Evolutionary conservation across 2,888 invertebrate genomes (phyloP).

Genomic region (Troides aeacus): DNA sequence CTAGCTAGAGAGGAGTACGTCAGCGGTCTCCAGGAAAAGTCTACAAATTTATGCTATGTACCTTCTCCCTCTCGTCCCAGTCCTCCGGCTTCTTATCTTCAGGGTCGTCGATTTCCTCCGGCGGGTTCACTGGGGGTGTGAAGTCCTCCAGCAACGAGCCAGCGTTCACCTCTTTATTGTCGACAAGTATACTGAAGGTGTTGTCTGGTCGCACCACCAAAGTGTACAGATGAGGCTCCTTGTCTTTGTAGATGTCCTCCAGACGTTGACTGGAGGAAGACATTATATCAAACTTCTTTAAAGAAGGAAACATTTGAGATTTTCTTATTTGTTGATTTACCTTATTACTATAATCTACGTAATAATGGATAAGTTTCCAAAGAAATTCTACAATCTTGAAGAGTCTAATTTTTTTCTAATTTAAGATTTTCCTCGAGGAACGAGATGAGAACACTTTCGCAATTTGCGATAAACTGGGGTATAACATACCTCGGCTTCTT

Average conservation of each 20-base stretch:
- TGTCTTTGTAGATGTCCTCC: constrained; percentile 94
- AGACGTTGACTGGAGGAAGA: constrained; percentile 81
- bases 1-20: too few species aligned
- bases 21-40: too few species aligned
- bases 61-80: constrained; percentile 94
- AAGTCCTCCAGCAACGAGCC: constrained; percentile 95
- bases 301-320: too few species aligned
- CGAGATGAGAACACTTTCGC: too few species aligned
- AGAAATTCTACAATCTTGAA: too few species aligned
- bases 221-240: constrained; percentile 97
- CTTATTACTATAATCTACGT: too few species aligned
- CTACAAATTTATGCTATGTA: constrained; percentile 31
- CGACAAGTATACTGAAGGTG: constrained; percentile 94
- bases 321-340: too few species aligned
- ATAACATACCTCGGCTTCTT: constrained; percentile 87
- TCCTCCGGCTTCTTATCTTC: constrained; percentile 90
- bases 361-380: too few species aligned
- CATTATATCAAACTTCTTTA: too few species aligned
- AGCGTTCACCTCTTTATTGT: constrained; percentile 90
- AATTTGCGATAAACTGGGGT: too few species aligned
- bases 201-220: constrained; percentile 97
- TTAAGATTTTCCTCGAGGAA: too few species aligned
- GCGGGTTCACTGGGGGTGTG: constrained; percentile 96
- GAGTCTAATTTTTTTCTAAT: too few species aligned
- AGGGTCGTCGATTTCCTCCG: constrained; percentile 96